These are phyloP conservation scores for Sorex araneus DNA, from an alignment of 2,113 vertebrate species.

Conservation along the genomic window DNA sequence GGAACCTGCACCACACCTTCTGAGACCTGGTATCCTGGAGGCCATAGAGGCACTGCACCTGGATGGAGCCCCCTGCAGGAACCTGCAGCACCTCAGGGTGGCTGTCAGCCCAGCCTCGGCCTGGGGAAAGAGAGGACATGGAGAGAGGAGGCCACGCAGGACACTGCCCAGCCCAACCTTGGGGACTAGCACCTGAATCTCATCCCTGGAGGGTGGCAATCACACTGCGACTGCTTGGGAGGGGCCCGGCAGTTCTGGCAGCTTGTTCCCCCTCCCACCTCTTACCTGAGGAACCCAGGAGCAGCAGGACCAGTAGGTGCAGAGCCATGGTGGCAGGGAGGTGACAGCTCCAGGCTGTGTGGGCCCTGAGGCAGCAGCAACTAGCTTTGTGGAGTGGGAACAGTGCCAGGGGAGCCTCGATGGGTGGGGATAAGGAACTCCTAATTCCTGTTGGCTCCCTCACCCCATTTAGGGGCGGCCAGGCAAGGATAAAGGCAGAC, in stretches of 20 bases:
- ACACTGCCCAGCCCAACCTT: neutral
- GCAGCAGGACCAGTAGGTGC: slow-evolving; percentile 57
- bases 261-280: no score
- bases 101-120: neutral
- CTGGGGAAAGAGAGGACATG: slow-evolving; percentile 39
- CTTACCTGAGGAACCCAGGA: slow-evolving; percentile 74
- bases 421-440: neutral
- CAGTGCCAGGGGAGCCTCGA: neutral
- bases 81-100: slow-evolving; percentile 49
- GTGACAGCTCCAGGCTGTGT: neutral
- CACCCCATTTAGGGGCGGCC: neutral
- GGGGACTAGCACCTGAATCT: neutral
- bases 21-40: slow-evolving; percentile 67
- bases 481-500: neutral
- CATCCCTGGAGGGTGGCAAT: no score
- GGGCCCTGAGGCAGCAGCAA: slow-evolving; percentile 42
- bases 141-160: no score
- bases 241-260: no score
- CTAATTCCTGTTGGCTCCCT: neutral
- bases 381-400: slow-evolving; percentile 24
- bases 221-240: no score
- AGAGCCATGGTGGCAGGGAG: slow-evolving; percentile 67
- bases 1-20: slow-evolving; percentile 89
- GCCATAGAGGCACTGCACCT: slow-evolving; percentile 77
- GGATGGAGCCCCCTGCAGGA: neutral